Conservation (phyloP, 2,113 vertebrate species). For the Turdus rufiventris region DNA sequence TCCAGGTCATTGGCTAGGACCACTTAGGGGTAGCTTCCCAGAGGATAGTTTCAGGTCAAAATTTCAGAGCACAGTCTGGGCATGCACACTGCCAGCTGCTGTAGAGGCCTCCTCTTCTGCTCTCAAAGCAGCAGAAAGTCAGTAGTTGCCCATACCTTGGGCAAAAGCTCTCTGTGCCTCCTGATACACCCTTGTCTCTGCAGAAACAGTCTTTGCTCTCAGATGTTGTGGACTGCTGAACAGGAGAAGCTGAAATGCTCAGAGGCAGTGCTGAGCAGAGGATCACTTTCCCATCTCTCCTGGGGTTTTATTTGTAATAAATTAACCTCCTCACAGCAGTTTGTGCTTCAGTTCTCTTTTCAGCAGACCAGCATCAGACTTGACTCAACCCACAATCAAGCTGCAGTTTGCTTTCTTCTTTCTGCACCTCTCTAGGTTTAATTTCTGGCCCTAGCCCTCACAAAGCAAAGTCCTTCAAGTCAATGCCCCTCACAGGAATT, state of each 20-base stretch:
- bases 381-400: rapidly evolving
- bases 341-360: background rate
- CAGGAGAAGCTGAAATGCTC: background rate
- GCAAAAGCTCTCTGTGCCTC: background rate
- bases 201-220: background rate
- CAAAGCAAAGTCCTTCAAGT: background rate
- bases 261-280: background rate
- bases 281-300: background rate
- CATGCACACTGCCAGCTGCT: background rate
- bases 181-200: background rate
- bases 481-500: background rate
- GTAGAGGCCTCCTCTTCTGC: background rate
- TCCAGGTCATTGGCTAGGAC: background rate
- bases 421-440: background rate
- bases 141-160: background rate
- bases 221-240: background rate
- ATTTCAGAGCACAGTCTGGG: background rate
- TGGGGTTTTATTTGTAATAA: background rate
- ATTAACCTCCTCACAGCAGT: background rate
- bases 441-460: too few species aligned
- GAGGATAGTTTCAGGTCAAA: background rate
- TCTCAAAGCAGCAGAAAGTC: background rate
- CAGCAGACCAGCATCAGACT: background rate
- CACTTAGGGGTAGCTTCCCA: too few species aligned
- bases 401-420: background rate